Conservation (phyloP, 2,797 vertebrate genomes). For the Lates japonicus region DNA sequence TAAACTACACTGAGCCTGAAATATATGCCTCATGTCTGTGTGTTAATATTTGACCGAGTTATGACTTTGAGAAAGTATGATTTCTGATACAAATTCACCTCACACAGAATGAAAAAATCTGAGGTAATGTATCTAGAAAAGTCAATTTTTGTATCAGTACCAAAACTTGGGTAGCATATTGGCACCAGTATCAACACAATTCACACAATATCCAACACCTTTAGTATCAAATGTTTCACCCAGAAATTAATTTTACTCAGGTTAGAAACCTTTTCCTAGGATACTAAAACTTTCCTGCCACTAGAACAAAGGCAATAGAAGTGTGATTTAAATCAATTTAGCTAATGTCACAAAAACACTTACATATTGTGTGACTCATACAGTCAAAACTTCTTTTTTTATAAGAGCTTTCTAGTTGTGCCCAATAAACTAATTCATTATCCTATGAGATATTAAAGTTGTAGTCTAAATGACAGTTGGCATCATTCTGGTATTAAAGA, state of each 20-base stretch:
- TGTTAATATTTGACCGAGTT: background rate
- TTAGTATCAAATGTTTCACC: background rate
- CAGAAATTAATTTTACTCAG: background rate
- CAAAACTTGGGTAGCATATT: background rate
- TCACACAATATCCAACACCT: background rate
- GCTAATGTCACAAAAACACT: background rate
- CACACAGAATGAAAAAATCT: background rate
- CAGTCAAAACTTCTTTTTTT: background rate
- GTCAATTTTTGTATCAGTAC: background rate
- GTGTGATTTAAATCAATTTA: background rate
- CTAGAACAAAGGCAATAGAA: background rate
- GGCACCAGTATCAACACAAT: background rate
- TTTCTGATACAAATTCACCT: no score
- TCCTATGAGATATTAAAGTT: background rate
- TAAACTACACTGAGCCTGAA: background rate
- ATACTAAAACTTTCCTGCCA: background rate
- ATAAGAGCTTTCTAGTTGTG: background rate
- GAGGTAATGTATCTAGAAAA: background rate
- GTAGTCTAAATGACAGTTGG: background rate
- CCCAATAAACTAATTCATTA: background rate
- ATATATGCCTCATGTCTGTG: background rate
- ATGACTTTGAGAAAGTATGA: background rate
- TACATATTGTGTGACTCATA: background rate
- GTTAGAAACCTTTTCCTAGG: background rate
- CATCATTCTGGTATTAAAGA: constrained; percentile 10